phyloP scores from a whole-genome alignment of 2,113 vertebrate genomes.

The Acinonyx jubatus region DNA sequence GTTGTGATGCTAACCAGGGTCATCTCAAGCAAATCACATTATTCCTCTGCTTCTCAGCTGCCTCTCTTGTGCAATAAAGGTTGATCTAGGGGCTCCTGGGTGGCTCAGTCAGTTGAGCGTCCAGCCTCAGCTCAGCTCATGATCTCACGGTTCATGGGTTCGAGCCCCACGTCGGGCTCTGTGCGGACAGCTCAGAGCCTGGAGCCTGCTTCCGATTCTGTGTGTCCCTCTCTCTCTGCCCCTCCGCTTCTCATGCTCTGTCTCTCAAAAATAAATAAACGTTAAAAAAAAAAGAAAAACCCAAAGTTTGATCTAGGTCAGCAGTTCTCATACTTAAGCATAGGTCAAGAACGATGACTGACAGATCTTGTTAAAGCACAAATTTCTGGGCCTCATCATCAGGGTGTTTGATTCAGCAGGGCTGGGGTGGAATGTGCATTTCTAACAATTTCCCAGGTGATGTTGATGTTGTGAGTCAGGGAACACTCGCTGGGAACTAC shows the following conservation, averaged over 20 bases:
- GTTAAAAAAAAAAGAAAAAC: too few species aligned
- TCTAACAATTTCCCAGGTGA: neutral
- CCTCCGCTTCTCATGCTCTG: too few species aligned
- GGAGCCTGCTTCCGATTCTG: too few species aligned
- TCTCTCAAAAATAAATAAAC: too few species aligned
- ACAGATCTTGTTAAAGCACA: neutral
- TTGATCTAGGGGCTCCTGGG: too few species aligned
- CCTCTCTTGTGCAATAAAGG: neutral
- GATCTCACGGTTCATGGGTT: too few species aligned
- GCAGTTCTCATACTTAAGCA: neutral
- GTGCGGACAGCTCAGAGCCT: too few species aligned
- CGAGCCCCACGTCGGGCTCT: too few species aligned
- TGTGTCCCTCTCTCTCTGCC: too few species aligned
- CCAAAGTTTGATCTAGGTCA: neutral
- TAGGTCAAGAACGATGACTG: neutral
- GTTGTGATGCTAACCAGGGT: neutral
- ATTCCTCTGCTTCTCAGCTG: neutral
- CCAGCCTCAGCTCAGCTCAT: too few species aligned
- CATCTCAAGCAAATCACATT: neutral
- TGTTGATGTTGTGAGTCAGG: too few species aligned
- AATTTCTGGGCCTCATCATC: neutral
- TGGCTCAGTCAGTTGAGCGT: too few species aligned
- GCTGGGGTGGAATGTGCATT: neutral
- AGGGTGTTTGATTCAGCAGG: neutral
- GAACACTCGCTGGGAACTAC: neutral